A percentile compares a stretch with the other conserved stretches of the same genome.
phyloP scores from a whole-genome alignment of 2,113 vertebrate species.

The Lichenostomus cassidix region DNA sequence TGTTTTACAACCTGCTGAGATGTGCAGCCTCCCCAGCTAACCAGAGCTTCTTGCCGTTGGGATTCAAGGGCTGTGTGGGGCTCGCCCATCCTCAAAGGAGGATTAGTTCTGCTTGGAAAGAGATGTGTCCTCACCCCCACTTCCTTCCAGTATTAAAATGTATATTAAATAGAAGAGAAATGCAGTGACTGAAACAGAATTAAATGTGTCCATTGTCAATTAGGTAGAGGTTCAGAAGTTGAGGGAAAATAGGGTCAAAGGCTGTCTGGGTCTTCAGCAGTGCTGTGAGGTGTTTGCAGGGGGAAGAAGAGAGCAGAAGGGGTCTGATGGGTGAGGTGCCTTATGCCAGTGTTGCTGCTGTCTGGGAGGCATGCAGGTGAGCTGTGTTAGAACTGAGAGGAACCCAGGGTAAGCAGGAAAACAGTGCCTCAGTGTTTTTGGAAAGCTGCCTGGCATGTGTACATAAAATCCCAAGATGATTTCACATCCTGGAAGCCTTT shows the following conservation, averaged over 20 bases:
- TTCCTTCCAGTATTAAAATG: conserved; percentile 10
- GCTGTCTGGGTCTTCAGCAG: background rate
- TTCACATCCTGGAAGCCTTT: background rate
- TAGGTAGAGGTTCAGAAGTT: background rate
- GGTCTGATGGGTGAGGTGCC: background rate
- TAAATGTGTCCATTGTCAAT: background rate
- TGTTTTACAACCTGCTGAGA: conserved; percentile 6
- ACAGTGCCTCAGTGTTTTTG: background rate
- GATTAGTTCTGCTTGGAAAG: conserved; percentile 50
- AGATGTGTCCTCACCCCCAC: background rate
- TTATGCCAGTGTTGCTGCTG: background rate
- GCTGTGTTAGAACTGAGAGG: no score
- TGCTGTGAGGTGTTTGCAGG: background rate
- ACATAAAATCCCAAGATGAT: background rate
- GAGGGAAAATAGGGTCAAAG: background rate
- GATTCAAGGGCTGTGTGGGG: background rate
- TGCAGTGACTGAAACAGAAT: background rate
- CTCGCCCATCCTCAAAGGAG: background rate
- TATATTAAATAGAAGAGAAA: conserved; percentile 2
- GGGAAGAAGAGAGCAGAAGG: background rate
- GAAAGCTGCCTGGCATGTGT: fast-evolving
- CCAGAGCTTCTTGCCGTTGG: fast-evolving
- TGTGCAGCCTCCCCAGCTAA: background rate
- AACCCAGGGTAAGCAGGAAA: background rate
- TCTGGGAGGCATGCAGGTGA: background rate